Evolutionary conservation across 2,113 vertebrate species (phyloP).

Genomic region (Strix uralensis): DNA sequence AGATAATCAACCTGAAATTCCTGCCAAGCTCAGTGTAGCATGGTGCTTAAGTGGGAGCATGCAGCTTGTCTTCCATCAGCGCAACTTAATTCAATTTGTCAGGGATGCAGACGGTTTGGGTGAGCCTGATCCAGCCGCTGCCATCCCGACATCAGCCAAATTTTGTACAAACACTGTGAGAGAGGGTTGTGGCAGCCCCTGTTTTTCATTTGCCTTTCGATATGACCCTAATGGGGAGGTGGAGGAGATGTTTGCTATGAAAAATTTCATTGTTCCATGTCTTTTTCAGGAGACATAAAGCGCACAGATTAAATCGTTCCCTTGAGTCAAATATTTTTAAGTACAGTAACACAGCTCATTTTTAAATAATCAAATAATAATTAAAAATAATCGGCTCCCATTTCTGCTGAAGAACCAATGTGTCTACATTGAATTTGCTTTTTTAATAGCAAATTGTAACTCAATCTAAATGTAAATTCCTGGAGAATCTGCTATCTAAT

Average conservation of each 20-base stretch:
- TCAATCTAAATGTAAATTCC: constrained; percentile 69
- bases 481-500: constrained; percentile 59
- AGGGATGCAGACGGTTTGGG: background rate
- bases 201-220: background rate
- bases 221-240: background rate
- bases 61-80: background rate
- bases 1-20: background rate
- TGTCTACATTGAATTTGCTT: constrained; percentile 1
- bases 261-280: background rate
- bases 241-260: background rate
- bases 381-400: constrained; percentile 5
- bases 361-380: constrained; percentile 53
- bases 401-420: constrained; percentile 7
- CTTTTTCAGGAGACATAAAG: background rate
- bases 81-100: constrained; percentile 10
- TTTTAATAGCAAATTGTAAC: constrained; percentile 52
- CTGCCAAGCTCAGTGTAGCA: background rate
- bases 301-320: background rate
- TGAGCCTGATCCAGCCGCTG: background rate
- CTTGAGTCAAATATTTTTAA: constrained; percentile 32
- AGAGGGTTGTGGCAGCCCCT: background rate
- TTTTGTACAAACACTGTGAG: background rate
- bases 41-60: background rate
- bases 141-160: rapidly evolving
- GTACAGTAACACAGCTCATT: constrained; percentile 23